Conservation (phyloP, 2,888 invertebrate species). For the Limulus polyphemus region DNA sequence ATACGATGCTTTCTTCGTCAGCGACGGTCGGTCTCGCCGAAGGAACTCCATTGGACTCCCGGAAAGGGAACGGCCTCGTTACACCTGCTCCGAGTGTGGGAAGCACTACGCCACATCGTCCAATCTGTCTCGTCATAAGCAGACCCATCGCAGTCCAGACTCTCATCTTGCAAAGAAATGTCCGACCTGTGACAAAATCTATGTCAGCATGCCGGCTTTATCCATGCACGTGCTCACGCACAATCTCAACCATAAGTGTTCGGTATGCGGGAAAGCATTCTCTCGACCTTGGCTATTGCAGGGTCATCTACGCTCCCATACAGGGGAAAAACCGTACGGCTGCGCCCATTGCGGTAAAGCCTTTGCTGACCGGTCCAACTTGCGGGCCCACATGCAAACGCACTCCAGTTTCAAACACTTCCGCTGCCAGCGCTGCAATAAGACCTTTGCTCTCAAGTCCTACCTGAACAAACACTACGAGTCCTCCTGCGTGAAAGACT, state of each 20-base stretch:
- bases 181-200: slow-evolving; percentile 74
- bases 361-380: slow-evolving; percentile 84
- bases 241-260: slow-evolving; percentile 71
- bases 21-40: slow-evolving; percentile 48
- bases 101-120: slow-evolving; percentile 84
- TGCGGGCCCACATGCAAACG: slow-evolving; percentile 89
- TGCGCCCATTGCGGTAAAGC: slow-evolving; percentile 89
- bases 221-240: slow-evolving; percentile 76
- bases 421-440: slow-evolving; percentile 73
- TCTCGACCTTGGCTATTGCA: slow-evolving; percentile 79
- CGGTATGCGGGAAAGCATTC: slow-evolving; percentile 74
- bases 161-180: slow-evolving; percentile 55
- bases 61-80: slow-evolving; percentile 32
- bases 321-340: slow-evolving; percentile 82
- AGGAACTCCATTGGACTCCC: slow-evolving; percentile 5
- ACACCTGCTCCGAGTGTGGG: slow-evolving; percentile 75
- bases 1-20: slow-evolving; percentile 45
- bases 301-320: slow-evolving; percentile 79
- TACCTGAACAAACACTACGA: slow-evolving; percentile 92
- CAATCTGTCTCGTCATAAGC: slow-evolving; percentile 77
- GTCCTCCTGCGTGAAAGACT: slow-evolving; percentile 53
- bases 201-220: slow-evolving; percentile 77
- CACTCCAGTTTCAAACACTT: slow-evolving; percentile 82
- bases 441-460: slow-evolving; percentile 84
- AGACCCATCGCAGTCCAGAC: slow-evolving; percentile 83